Evolutionary conservation across 2,113 vertebrate genomes (phyloP).

Genomic region (Atrichornis clamosus): DNA sequence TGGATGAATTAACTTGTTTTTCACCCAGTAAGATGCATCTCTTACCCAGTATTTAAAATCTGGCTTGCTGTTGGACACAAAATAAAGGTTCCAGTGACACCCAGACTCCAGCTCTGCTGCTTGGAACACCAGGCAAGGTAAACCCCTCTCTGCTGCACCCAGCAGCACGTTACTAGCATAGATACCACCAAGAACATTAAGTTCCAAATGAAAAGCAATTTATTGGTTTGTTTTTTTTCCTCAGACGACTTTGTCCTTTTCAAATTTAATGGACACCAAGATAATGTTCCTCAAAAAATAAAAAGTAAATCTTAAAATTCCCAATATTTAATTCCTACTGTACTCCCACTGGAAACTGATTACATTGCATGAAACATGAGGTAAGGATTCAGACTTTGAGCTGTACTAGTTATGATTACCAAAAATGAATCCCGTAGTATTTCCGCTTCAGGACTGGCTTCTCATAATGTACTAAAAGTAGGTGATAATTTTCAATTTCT

Average conservation of each 20-base stretch:
- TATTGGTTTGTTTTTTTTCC: background rate
- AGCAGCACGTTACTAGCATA: fast-evolving
- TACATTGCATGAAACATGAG: background rate
- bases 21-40: background rate
- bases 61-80: background rate
- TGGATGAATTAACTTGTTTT: background rate
- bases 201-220: background rate
- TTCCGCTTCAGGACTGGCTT: background rate
- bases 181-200: background rate
- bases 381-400: background rate
- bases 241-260: background rate
- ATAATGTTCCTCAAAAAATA: background rate
- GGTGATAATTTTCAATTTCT: conserved; percentile 1
- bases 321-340: background rate
- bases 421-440: background rate
- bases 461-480: background rate
- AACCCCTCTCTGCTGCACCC: background rate
- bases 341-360: background rate
- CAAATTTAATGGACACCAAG: background rate
- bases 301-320: background rate
- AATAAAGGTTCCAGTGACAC: background rate
- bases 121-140: background rate
- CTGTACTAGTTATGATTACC: background rate
- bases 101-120: background rate
- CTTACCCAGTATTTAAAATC: background rate